Base-by-base conservation (phyloP, 2,888 invertebrate genomes). In the Synergus umbraculus region DNA sequence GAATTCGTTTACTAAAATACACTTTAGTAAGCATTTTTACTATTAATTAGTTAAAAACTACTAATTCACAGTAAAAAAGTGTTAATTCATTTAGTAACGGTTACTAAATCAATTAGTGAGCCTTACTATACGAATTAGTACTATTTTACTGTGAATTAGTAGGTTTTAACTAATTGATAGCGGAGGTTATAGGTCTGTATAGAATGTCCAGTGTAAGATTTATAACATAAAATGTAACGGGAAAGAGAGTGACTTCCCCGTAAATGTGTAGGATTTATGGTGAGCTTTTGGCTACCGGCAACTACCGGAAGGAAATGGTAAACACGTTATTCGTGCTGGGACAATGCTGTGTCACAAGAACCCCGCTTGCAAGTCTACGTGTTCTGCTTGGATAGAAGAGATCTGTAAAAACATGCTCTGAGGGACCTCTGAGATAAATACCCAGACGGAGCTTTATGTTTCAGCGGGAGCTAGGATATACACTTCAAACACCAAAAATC, bases 281-380 rank as follows among this genome's bases (percentile, higher is more conserved):
- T 67, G 29, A 67, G 67, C 67, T 67, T 29, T 46, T 10, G 22
- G 22, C 18, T 67, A 29, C 29, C 29, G 29, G 29, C 29, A 29
- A 29, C 29, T 29, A 29, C 22, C 67, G 29, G 67, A 67, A 46
- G 67, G 13, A 44, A 46, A 22, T 22, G 44, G 22, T 67, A 67
- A 67, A 67, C 46, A 67, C 12, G 67, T 67, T 67, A 43, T 64
- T 37, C 5, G 12, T 64, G 64, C 29, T 64, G 66, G 44, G 44
- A 66, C 10, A 18, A 66, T 4, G 66, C 66, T 66, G 66, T 18
- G 43, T 66, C 44, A 66, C 66, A 44, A 44, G 66, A 66, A 66
- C 43, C 66, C 10, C 65, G 12, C 18, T 44, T 29, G 22, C 15
- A 12, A 65, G 67, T 67, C 22, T 12, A 22, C 44, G 46, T 2